Evolutionary conservation across 2,888 invertebrate species (phyloP).

Genomic region (Xanthorhoe spadicearia): DNA sequence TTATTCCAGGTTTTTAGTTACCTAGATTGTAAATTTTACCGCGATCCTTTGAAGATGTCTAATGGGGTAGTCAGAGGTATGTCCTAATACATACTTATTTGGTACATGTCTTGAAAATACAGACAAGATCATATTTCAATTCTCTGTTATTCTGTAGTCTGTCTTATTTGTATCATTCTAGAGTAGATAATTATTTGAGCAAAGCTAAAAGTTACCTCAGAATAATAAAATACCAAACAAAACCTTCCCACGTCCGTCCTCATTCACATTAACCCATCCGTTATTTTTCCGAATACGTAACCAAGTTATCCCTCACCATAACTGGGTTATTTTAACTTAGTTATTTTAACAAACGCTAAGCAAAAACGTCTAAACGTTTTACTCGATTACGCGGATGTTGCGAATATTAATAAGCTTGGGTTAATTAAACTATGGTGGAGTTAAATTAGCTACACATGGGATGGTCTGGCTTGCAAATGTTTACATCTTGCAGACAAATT

Average conservation of each 20-base stretch:
- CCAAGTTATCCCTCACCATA: conserved; percentile 30
- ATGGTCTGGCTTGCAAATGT: conserved; percentile 8
- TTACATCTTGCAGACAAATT: conserved; percentile 6
- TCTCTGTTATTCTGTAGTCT: too few relatives aligned
- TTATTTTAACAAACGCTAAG: conserved; percentile 38
- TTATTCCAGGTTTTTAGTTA: too few relatives aligned
- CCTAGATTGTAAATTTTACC: too few relatives aligned
- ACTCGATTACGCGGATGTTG: conserved; percentile 31
- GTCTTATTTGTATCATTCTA: too few relatives aligned
- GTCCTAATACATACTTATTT: too few relatives aligned
- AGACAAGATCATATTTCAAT: too few relatives aligned
- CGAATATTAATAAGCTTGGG: conserved; percentile 36
- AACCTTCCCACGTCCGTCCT: conserved; percentile 26
- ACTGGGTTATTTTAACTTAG: conserved; percentile 33
- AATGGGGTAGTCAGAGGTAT: too few relatives aligned
- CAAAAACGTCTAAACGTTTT: conserved; percentile 38
- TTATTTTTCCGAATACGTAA: conserved; percentile 34
- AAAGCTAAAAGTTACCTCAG: neutral
- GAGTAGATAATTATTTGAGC: too few relatives aligned
- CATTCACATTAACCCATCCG: conserved; percentile 27
- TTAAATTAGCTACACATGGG: conserved; percentile 25
- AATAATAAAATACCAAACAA: neutral
- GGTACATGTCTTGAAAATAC: too few relatives aligned
- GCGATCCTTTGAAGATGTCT: too few relatives aligned
- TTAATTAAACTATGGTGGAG: conserved; percentile 31